A percentile compares a stretch with the other conserved stretches of the same genome.
phyloP scores from a whole-genome alignment of 1,140 invertebrate species.

The Nasonia giraulti region DNA sequence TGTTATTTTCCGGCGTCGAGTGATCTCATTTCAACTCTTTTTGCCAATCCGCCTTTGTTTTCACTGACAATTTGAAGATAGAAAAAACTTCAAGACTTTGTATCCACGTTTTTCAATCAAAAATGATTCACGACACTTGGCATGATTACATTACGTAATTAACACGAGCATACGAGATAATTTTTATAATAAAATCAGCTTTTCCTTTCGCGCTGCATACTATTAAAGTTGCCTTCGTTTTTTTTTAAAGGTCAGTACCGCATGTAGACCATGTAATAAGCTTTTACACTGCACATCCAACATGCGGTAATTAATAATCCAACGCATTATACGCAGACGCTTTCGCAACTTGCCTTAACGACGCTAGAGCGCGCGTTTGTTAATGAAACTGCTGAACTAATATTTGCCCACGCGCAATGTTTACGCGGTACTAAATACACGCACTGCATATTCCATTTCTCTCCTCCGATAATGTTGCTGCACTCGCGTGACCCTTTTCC shows the following conservation, averaged over 20 bases:
- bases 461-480: background rate
- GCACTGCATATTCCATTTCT: background rate
- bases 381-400: constrained; percentile 8
- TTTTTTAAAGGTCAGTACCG: background rate
- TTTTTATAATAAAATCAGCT: too few relatives aligned
- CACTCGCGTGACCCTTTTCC: background rate
- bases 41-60: too few relatives aligned
- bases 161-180: too few relatives aligned
- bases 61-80: too few relatives aligned
- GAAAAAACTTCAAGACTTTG: too few relatives aligned
- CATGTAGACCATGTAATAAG: background rate
- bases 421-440: background rate
- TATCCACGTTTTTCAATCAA: too few relatives aligned
- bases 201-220: too few relatives aligned
- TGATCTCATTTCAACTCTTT: too few relatives aligned
- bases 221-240: too few relatives aligned
- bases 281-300: background rate
- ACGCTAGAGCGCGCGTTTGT: background rate
- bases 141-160: too few relatives aligned
- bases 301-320: background rate
- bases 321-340: background rate
- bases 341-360: background rate
- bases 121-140: too few relatives aligned
- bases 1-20: too few relatives aligned
- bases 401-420: background rate